Evolutionary conservation across 2,797 vertebrate genomes (phyloP).

Genomic region (Crypturellus tataupa): DNA sequence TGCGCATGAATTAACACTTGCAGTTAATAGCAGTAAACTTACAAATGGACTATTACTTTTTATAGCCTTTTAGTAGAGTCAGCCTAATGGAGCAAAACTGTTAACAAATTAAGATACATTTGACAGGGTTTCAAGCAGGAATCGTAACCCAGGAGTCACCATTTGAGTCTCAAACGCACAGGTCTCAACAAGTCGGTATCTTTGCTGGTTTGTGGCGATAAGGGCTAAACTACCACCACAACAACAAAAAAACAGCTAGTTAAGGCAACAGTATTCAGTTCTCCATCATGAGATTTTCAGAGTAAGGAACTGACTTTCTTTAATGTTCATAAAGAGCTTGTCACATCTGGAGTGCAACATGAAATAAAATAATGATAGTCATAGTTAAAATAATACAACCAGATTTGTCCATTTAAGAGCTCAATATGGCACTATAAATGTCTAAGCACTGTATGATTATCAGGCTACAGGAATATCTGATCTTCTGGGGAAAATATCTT

Average conservation of each 20-base stretch:
- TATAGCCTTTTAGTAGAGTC: slow-evolving; percentile 68
- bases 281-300: not conserved
- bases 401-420: not conserved
- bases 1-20: slow-evolving; percentile 62
- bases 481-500: not conserved
- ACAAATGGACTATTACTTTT: slow-evolving; percentile 77
- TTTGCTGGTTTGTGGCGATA: not conserved
- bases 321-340: not conserved
- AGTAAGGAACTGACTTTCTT: not conserved
- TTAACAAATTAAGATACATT: slow-evolving; percentile 61
- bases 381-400: not conserved
- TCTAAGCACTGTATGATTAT: not conserved
- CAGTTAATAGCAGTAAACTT: slow-evolving; percentile 69
- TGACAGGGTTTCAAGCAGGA: slow-evolving; percentile 49
- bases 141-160: not conserved
- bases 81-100: slow-evolving; percentile 70
- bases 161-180: not conserved
- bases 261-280: not conserved
- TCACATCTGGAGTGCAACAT: not conserved
- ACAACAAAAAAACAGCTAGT: not conserved
- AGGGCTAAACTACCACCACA: not conserved
- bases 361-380: not conserved
- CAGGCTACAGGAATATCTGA: not conserved
- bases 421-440: not conserved
- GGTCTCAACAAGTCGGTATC: not conserved